Evolutionary conservation across 2,797 vertebrate genomes (phyloP), one percentile per base, ranked within the genome.

Genomic region (Paguma larvata): DNA sequence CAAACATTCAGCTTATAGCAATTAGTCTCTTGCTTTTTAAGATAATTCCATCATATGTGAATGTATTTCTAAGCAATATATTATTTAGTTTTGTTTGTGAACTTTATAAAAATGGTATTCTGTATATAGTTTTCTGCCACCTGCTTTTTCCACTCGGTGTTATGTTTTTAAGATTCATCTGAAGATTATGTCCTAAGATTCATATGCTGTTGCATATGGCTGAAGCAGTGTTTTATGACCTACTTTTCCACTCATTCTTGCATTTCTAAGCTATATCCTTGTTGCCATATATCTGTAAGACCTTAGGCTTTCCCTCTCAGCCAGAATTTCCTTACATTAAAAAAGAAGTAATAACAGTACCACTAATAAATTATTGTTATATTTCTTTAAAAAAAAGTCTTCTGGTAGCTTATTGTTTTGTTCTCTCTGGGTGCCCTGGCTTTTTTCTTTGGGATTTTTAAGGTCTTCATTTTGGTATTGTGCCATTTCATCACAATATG

Each of bases 181-280:
- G 89, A 72, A 93, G 95, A 51, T 93, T 96, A 70, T 93, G 63
- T 79, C 89, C 91, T 96, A 34, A 89, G 86, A 93, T 46, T 94
- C 87, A 62, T 86, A 67, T 80, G 72, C 84, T 78, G 67, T 79
- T 84, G 65, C 34, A 56, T 80, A 83, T 46, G 27, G 78, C 82
- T 89, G 41, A 91, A 91, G 73, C 63, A 78, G 63, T 88, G 65
- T 67, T 95, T 88, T 83, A 62, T 77, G 68, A 79, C 41, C 62
- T 91, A 89, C 19, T 90, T 95, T 80, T 10, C 34, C 32, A 53
- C 51, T 92, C 79, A 70, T 63, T 84, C 70, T 63, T 84, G n/a
- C 85, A 27, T 85, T 91, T 94, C 72, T 89, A 62, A 56, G 68
- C 62, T 85, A n/a, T 16, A 46, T 65, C 48, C 48, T 72, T 38